Conservation (phyloP, 1,140 invertebrate species). For the Ceratosolen solmsi region DNA sequence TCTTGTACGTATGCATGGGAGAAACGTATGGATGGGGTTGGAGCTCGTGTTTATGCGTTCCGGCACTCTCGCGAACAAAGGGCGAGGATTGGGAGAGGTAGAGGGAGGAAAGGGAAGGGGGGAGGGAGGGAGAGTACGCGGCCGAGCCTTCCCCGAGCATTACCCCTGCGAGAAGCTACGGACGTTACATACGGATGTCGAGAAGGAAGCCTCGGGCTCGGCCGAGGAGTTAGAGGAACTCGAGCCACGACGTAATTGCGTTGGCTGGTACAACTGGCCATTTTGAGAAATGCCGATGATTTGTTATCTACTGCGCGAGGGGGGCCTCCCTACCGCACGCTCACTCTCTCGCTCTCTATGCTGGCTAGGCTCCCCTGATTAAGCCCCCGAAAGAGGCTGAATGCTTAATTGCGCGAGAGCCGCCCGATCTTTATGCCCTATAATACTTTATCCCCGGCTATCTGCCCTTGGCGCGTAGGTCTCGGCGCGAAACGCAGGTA, state of each 20-base stretch:
- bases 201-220: too few species aligned
- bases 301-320: slow-evolving; percentile 54
- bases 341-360: slow-evolving; percentile 26
- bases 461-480: background rate
- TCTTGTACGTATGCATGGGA: slow-evolving; percentile 27
- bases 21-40: slow-evolving; percentile 24
- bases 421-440: slow-evolving; percentile 53
- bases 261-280: slow-evolving; percentile 49
- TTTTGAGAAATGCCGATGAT: slow-evolving; percentile 61
- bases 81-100: background rate
- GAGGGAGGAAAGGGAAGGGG: slow-evolving; percentile 4
- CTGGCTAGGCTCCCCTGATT: slow-evolving; percentile 49
- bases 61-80: background rate
- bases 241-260: slow-evolving; percentile 42
- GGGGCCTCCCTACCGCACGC: background rate
- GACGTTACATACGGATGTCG: slow-evolving; percentile 9
- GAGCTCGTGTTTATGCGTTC: slow-evolving; percentile 27
- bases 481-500: slow-evolving; percentile 36
- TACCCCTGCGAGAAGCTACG: background rate
- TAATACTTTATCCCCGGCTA: slow-evolving; percentile 54
- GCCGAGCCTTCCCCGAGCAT: background rate
- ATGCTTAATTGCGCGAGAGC: slow-evolving; percentile 45
- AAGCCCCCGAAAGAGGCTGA: slow-evolving; percentile 48
- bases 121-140: slow-evolving; percentile 8
- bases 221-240: slow-evolving; percentile 1